Evolutionary conservation across 2,797 vertebrate species (phyloP), one percentile per base, ranked within the genome.

Genomic region (Bothrops alternatus): DNA sequence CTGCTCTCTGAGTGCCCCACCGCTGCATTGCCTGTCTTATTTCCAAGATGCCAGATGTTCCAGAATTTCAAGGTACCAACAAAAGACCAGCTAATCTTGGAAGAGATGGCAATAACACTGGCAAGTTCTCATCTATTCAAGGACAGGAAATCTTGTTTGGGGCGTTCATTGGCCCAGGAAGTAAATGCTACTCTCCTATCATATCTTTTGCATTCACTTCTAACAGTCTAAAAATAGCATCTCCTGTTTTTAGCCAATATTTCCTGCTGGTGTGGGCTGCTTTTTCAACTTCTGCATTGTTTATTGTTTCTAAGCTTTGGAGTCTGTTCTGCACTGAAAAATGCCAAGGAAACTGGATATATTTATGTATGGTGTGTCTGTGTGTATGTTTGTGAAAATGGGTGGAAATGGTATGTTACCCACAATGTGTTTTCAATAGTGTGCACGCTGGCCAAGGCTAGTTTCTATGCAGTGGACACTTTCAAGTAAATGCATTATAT

Each of bases 271-370:
- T 95, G 93, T 95, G 96, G 96, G 96, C 96, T 96, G 94, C 94
- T 94, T 93, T 95, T 95, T 92, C 57, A 91, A 93, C 58, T 93
- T 93, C 93, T 93, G 89, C 55, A 85, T 95, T 94, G 96, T 91
- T 95, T 96, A 96, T 96, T 37, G 90, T 86, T 96, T 96, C 91
- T 91, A 94, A 90, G 88, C 94, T 96, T 96, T 96, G 94, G 96
- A 95, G 96, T 97, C 96, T 97, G 95, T 95, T 97, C 97, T 97
- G 96, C 97, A 98, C 96, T 98, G 97, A 97, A 95, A 97, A 97
- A 97, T 97, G 96, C 97, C 97, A 97, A 96, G 96, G 96, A 96
- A 98, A 97, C 97, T 98, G 97, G 97, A 97, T 97, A 82, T 82
- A 96, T 97, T 97, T 96, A 96, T 96, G 96, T 97, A 89, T 53